These are phyloP conservation scores for Elephas maximus DNA, from an alignment of 2,113 vertebrate species.

Conservation along the genomic window DNA sequence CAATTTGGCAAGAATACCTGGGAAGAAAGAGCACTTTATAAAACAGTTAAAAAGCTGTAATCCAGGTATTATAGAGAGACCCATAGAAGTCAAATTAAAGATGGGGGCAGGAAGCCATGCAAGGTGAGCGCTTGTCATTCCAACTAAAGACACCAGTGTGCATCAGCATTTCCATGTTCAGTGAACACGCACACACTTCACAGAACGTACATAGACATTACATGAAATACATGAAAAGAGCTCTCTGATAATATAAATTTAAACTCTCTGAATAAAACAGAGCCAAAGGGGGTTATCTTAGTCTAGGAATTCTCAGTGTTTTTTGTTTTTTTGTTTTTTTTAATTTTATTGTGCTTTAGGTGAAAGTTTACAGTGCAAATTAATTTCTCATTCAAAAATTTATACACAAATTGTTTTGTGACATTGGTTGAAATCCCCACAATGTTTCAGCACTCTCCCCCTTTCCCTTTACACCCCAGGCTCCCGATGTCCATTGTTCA, in stretches of 20 bases:
- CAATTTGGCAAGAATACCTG: not conserved
- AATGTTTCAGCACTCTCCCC: too few relatives aligned
- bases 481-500: too few relatives aligned
- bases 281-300: not conserved
- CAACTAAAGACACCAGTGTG: not conserved
- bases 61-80: not conserved
- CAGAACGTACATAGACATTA: not conserved
- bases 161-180: not conserved
- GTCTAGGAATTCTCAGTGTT: not conserved
- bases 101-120: not conserved
- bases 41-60: not conserved
- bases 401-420: too few relatives aligned
- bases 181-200: not conserved
- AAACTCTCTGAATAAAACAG: not conserved
- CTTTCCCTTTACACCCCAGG: too few relatives aligned
- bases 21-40: not conserved
- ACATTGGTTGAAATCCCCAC: too few relatives aligned
- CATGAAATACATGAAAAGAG: not conserved
- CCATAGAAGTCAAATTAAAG: not conserved
- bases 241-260: not conserved
- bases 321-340: too few relatives aligned
- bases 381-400: too few relatives aligned
- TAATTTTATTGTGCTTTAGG: too few relatives aligned
- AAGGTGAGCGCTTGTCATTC: not conserved
- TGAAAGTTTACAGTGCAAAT: too few relatives aligned